phyloP scores from a whole-genome alignment of 2,888 invertebrate genomes.

The Aspidiotus rigidus region DNA sequence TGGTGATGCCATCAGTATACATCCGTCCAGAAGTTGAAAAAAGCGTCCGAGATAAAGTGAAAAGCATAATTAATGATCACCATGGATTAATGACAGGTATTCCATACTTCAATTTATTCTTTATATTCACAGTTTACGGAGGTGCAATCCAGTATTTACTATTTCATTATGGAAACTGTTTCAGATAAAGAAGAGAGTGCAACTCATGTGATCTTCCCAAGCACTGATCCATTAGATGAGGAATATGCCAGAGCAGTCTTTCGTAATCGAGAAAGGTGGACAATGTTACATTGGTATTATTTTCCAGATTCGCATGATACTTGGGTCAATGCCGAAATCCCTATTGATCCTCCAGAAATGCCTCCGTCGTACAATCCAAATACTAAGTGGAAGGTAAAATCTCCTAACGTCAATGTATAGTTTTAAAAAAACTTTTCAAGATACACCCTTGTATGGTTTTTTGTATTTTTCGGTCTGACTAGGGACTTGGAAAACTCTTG shows the following conservation, averaged over 20 bases:
- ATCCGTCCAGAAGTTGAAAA: slow-evolving; percentile 81
- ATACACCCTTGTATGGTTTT: too few relatives aligned
- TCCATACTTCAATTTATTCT: background rate
- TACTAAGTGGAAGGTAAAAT: slow-evolving; percentile 39
- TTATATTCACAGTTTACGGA: background rate
- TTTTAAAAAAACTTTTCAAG: too few relatives aligned
- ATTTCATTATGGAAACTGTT: background rate
- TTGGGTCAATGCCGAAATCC: slow-evolving; percentile 53
- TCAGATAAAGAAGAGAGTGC: slow-evolving; percentile 78
- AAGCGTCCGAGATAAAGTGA: slow-evolving; percentile 63
- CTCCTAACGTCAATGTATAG: slow-evolving; percentile 4
- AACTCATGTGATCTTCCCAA: slow-evolving; percentile 82
- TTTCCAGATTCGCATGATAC: slow-evolving; percentile 88
- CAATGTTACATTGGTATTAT: slow-evolving; percentile 91
- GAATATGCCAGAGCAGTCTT: slow-evolving; percentile 83
- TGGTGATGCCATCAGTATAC: slow-evolving; percentile 68
- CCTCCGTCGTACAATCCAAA: slow-evolving; percentile 40
- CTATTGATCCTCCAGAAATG: slow-evolving; percentile 44
- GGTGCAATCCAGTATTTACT: background rate
- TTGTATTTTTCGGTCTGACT: too few relatives aligned
- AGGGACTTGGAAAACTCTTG: too few relatives aligned
- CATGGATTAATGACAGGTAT: slow-evolving; percentile 60
- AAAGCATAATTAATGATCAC: slow-evolving; percentile 78
- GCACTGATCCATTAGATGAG: slow-evolving; percentile 74
- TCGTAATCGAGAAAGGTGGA: slow-evolving; percentile 63